phyloP scores from a whole-genome alignment of 2,113 vertebrate species.

The Onychorhynchus coronatus region DNA sequence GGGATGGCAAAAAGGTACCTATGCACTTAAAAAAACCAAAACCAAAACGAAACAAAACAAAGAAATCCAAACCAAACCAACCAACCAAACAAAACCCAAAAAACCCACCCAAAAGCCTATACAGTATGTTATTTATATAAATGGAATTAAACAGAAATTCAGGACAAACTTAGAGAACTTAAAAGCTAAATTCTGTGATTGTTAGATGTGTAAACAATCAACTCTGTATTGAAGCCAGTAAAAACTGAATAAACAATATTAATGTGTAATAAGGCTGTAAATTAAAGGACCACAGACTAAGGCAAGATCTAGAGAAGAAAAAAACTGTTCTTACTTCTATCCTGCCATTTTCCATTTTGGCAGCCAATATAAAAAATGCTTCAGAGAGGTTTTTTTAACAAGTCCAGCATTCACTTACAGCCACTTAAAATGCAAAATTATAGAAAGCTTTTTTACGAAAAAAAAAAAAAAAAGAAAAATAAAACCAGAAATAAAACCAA shows the following conservation, averaged over 20 bases:
- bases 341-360: too few relatives aligned
- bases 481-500: not conserved
- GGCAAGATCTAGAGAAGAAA: too few relatives aligned
- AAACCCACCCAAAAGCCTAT: not conserved
- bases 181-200: not conserved
- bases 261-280: conserved; percentile 37
- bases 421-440: too few relatives aligned
- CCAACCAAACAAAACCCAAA: not conserved
- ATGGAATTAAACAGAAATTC: not conserved
- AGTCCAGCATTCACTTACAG: too few relatives aligned
- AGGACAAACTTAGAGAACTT: not conserved
- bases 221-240: conserved; percentile 35
- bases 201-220: conserved; percentile 43
- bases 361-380: too few relatives aligned
- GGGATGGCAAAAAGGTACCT: not conserved
- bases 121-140: not conserved
- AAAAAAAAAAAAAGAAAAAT: not conserved
- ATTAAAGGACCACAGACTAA: too few relatives aligned
- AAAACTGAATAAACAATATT: conserved; percentile 28
- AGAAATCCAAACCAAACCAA: not conserved
- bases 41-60: not conserved
- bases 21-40: not conserved
- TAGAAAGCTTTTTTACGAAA: not conserved
- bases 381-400: too few relatives aligned
- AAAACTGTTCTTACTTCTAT: too few relatives aligned